Conservation (phyloP, 2,113 vertebrate genomes). For the Amazona vittata region DNA sequence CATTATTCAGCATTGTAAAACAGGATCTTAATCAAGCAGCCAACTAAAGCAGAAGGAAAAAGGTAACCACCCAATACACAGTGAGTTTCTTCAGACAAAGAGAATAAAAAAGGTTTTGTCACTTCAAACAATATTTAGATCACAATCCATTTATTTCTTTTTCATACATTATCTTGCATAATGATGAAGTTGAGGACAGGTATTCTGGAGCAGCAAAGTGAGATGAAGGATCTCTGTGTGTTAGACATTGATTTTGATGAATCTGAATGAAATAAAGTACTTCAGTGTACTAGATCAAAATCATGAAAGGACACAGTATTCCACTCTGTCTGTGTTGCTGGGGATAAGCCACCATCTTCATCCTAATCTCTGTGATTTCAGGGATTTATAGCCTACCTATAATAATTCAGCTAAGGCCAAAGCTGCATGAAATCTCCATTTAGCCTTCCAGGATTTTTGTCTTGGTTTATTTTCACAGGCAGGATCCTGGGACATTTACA, state of each 20-base stretch:
- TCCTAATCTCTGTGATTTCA: not conserved
- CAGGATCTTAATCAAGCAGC: conserved; percentile 25
- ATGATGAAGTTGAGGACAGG: not conserved
- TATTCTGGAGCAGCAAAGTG: not conserved
- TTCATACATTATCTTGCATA: not conserved
- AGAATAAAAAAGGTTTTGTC: not conserved
- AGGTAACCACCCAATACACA: not conserved
- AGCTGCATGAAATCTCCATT: not conserved
- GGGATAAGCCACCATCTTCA: not conserved
- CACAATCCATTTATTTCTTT: not conserved
- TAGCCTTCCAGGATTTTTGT: not conserved
- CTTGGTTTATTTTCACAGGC: not conserved
- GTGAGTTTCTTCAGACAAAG: not conserved
- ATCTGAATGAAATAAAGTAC: not conserved
- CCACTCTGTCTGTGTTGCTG: not conserved
- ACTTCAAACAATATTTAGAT: not conserved
- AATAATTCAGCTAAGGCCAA: not conserved
- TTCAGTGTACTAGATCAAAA: not conserved
- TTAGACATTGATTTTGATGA: not conserved
- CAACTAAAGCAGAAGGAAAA: not conserved
- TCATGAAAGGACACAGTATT: not conserved
- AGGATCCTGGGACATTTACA: not conserved
- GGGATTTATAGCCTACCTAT: not conserved
- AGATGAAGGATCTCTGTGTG: not conserved
- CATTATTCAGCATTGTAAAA: conserved; percentile 13